These are phyloP conservation scores for Urechis unicinctus DNA, from an alignment of 2,888 invertebrate species.

Conservation along the genomic window DNA sequence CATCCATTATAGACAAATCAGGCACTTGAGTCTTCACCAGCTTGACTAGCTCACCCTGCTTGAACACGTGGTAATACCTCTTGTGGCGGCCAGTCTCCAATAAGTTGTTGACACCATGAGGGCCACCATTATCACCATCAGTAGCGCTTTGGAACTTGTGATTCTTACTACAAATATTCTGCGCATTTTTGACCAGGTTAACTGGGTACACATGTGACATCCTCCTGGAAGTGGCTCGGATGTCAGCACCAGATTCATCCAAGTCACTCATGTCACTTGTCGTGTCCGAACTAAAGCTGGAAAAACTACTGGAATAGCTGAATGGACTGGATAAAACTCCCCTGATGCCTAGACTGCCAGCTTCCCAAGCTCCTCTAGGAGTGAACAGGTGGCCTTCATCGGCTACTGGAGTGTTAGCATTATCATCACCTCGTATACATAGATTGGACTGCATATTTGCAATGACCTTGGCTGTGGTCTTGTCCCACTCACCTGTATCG, in stretches of 20 bases:
- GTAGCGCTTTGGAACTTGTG: too few species aligned
- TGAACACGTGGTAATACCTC: background rate
- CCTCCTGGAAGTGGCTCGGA: background rate
- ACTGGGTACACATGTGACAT: too few species aligned
- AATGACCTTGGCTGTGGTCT: slow-evolving; percentile 10
- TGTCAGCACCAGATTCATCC: slow-evolving; percentile 6
- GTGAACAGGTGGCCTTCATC: too few species aligned
- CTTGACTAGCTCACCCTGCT: background rate
- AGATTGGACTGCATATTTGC: slow-evolving; percentile 4
- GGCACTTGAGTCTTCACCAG: background rate
- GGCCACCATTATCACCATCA: too few species aligned
- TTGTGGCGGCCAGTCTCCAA: background rate
- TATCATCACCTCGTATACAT: too few species aligned
- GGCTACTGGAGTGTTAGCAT: too few species aligned
- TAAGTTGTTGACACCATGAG: background rate
- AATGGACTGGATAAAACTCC: background rate
- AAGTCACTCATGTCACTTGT: slow-evolving; percentile 2
- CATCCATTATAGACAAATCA: background rate
- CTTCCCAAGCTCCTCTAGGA: background rate
- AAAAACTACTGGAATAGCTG: background rate
- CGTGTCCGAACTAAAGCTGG: slow-evolving; percentile 13
- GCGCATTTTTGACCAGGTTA: too few species aligned
- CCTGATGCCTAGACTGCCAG: background rate
- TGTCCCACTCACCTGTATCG: slow-evolving; percentile 8
- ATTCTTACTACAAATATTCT: too few species aligned